These are phyloP conservation scores for Clivina fossor DNA, from an alignment of 2,888 invertebrate species.

Conservation along the genomic window DNA sequence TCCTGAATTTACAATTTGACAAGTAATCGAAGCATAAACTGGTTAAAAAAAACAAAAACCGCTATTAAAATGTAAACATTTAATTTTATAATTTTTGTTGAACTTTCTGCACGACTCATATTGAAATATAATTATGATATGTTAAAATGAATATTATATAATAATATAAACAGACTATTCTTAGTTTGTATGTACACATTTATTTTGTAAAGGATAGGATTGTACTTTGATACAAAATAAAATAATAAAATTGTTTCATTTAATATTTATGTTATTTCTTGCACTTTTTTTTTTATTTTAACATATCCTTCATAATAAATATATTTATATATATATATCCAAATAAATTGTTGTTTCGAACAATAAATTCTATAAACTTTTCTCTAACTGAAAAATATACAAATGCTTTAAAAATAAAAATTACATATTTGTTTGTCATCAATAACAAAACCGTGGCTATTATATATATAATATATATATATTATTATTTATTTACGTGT, in stretches of 20 bases:
- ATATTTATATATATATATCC: conserved; percentile 33
- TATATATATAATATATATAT: background rate
- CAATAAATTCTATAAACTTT: conserved; percentile 33
- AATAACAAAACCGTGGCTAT: background rate
- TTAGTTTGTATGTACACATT: too few relatives aligned
- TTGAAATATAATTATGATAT: background rate
- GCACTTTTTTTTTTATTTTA: conserved; percentile 26
- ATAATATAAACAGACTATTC: too few relatives aligned
- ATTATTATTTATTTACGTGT: too few relatives aligned
- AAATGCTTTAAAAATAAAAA: conserved; percentile 31
- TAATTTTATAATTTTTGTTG: too few relatives aligned
- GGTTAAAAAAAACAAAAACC: too few relatives aligned
- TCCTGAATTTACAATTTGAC: too few relatives aligned
- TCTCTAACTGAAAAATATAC: conserved; percentile 33
- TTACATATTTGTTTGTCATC: conserved; percentile 2
- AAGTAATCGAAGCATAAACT: too few relatives aligned
- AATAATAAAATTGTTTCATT: conserved; percentile 19
- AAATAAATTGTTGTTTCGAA: conserved; percentile 33
- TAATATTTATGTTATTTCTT: conserved; percentile 27
- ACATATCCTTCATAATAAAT: conserved; percentile 32
- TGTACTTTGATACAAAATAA: conserved; percentile 7
- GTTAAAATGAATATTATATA: conserved; percentile 7
- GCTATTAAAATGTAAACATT: too few relatives aligned
- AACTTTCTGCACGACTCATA: background rate
- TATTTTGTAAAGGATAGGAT: too few relatives aligned